A percentile compares a stretch with the other conserved stretches of the same genome.
Evolutionary conservation across 2,113 vertebrate species (phyloP).

Genomic region (Otus sunia): DNA sequence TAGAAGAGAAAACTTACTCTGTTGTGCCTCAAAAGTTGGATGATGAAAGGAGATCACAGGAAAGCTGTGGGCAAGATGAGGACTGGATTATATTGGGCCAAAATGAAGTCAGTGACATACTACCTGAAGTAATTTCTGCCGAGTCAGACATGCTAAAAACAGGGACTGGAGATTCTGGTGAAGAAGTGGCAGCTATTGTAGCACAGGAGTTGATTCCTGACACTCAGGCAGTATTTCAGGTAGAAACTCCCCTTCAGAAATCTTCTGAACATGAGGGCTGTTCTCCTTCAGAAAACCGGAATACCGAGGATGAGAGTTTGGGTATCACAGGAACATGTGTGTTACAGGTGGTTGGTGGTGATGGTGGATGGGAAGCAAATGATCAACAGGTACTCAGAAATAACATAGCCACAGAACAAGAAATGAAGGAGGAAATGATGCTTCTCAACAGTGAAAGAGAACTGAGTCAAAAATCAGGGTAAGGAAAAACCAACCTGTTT

Average conservation of each 20-base stretch:
- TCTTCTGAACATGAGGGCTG: slow-evolving; percentile 12
- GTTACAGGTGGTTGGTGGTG: neutral
- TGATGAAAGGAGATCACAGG: slow-evolving; percentile 69
- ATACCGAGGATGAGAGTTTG: neutral
- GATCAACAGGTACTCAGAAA: slow-evolving; percentile 2
- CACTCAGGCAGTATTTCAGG: neutral
- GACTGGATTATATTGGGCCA: slow-evolving; percentile 73
- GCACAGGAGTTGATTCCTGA: neutral
- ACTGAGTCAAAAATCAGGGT: slow-evolving; percentile 52
- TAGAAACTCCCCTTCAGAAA: slow-evolving; percentile 15
- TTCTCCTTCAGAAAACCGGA: slow-evolving; percentile 7
- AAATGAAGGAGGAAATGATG: slow-evolving; percentile 45
- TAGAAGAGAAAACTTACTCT: slow-evolving; percentile 72
- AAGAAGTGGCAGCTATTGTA: slow-evolving; percentile 37
- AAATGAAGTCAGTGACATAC: slow-evolving; percentile 50
- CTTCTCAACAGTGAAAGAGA: slow-evolving; percentile 44
- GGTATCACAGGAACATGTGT: neutral
- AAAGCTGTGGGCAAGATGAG: slow-evolving; percentile 68
- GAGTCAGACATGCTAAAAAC: slow-evolving; percentile 53
- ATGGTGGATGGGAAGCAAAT: slow-evolving; percentile 44
- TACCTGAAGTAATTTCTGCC: slow-evolving; percentile 63
- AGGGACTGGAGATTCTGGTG: neutral
- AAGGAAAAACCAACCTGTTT: slow-evolving; percentile 35
- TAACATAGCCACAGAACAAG: neutral
- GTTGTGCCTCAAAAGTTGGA: slow-evolving; percentile 70